These are phyloP conservation scores for Aplodontia rufa DNA, from an alignment of 2,113 vertebrate genomes.

Conservation along the genomic window DNA sequence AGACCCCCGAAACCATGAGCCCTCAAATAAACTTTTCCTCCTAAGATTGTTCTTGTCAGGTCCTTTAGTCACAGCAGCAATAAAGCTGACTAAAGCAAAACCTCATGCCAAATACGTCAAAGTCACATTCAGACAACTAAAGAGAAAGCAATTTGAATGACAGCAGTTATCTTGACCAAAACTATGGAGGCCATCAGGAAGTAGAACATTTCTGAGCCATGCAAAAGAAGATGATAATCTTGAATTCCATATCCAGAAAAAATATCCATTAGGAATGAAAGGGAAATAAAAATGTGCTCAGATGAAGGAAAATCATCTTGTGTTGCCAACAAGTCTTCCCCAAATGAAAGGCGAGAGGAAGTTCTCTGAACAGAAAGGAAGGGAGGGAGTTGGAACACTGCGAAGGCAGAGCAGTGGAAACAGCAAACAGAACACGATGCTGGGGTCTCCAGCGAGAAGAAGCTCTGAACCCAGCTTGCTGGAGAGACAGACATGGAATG, in stretches of 20 bases:
- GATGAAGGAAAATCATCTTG: not conserved
- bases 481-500: fast-evolving
- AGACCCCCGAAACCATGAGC: no score
- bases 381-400: fast-evolving
- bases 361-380: not conserved
- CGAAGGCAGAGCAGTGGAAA: not conserved
- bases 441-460: not conserved
- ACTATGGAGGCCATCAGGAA: no score
- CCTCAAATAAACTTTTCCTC: no score
- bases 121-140: not conserved
- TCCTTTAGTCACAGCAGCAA: no score
- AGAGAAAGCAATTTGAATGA: not conserved
- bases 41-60: no score
- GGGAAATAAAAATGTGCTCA: fast-evolving
- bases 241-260: not conserved
- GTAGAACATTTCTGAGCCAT: not conserved
- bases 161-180: not conserved
- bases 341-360: not conserved
- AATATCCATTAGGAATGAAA: not conserved
- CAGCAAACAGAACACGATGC: no score
- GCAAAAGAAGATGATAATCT: not conserved
- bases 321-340: not conserved
- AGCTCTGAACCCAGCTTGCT: not conserved
- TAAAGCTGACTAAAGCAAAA: not conserved
- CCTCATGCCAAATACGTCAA: fast-evolving